phyloP scores from a whole-genome alignment of 53 echinoderm and acorn worm species.

The Echinarachnius parma region DNA sequence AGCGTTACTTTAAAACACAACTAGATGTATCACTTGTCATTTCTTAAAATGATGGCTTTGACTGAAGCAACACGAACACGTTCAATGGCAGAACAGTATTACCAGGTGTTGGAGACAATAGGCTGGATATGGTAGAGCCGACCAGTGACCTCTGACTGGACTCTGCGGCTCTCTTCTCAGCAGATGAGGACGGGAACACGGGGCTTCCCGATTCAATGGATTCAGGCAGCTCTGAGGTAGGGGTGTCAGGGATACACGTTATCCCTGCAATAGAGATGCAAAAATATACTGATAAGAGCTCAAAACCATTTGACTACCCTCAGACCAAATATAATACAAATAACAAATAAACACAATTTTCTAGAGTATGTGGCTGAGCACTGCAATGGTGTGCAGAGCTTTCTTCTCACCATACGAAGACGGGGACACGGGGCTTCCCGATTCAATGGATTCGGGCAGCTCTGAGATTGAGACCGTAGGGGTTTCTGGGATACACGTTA shows the following conservation, averaged over 20 bases:
- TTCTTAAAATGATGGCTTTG: no score
- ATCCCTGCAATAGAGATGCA: conserved; percentile 9
- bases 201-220: conserved; percentile 45
- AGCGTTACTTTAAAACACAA: no score
- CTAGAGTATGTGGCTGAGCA: background rate
- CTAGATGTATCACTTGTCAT: no score
- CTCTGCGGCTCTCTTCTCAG: conserved; percentile 20
- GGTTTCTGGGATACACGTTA: conserved; percentile 87
- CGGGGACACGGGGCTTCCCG: conserved; percentile 54
- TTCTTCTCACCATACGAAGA: conserved; percentile 10
- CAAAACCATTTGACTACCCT: background rate
- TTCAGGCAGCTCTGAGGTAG: conserved; percentile 61
- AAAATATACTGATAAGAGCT: background rate
- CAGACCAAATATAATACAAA: background rate
- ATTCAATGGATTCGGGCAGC: conserved; percentile 32
- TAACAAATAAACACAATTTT: background rate
- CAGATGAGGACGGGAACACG: conserved; percentile 34
- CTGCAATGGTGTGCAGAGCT: no score
- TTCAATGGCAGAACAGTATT: no score
- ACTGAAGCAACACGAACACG: no score
- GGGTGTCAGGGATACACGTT: conserved; percentile 88
- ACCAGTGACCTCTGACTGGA: conserved; percentile 26
- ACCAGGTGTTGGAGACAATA: conserved; percentile 21
- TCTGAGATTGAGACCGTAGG: conserved; percentile 81
- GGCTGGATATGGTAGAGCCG: conserved; percentile 18